Evolutionary conservation across 2,888 invertebrate genomes (phyloP), one percentile per base, ranked within the genome.

Genomic region (Dorcus parallelipipedus): DNA sequence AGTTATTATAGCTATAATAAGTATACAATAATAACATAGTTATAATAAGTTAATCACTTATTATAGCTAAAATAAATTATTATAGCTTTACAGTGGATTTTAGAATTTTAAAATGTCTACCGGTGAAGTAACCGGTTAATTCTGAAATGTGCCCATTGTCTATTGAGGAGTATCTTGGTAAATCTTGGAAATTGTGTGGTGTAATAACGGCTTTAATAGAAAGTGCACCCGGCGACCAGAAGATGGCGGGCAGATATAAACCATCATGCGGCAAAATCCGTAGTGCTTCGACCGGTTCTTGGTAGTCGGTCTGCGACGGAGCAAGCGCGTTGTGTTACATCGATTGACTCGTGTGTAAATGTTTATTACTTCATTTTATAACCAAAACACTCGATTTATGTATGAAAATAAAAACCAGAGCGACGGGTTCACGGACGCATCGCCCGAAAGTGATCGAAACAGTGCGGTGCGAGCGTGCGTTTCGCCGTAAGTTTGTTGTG

Each of bases 271-370:
- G 45, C 20, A 45, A 45, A 45, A 45, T 45, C n/a, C 45, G 23
- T 17, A 10, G 38, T 51, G 14, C 14, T 51, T 39, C 51, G 49
- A 49, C 51, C 51, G 39, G 38, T 40, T 17, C 45, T 45, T 9
- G 51, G 20, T 38, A 39, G 40, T 38, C 7, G 51, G 40, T 40
- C 38, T 33, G 33, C 10, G 26, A 26, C 41, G 50, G 64, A 63
- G 65, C 68, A 66, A 58, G 66, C 68, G 66, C 66, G 59, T 64
- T 65, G 57, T 53, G 57, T 58, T 52, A 63, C 65, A 66, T 68
- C 64, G 68, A 68, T 68, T 68, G 61, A 62, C 61, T 63, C 52
- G 63, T 53, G 53, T 49, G 45, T 57, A 54, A 56, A 52, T 59
- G 59, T 59, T 59, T 59, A 59, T 59, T 55, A 59, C 59, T 59